phyloP scores from a whole-genome alignment of 2,797 vertebrate species.

The Arnoldichthys spilopterus region DNA sequence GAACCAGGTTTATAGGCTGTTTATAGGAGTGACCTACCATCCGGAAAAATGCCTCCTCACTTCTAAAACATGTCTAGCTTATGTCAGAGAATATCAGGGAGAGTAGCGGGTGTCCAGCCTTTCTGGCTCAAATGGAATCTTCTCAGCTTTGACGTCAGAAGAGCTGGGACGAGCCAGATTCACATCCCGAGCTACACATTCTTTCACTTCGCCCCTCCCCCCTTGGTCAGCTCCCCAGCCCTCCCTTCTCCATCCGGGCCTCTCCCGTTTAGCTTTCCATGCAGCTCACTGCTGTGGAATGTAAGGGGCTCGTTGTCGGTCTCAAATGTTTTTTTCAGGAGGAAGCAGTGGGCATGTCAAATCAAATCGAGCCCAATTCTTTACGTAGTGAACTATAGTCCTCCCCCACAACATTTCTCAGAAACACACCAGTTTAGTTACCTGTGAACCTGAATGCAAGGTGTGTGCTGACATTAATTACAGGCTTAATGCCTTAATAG shows the following conservation, averaged over 20 bases:
- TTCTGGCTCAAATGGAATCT: constrained; percentile 31
- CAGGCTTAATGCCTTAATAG: not conserved
- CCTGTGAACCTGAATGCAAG: not conserved
- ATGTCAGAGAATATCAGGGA: constrained; percentile 24
- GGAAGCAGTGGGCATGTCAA: not conserved
- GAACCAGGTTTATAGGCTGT: not conserved
- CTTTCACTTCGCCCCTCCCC: constrained; percentile 11
- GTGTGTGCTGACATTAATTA: too few relatives aligned
- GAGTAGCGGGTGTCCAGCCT: not conserved
- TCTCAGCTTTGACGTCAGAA: constrained; percentile 42
- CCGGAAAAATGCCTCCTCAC: constrained; percentile 1
- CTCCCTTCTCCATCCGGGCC: constrained; percentile 7
- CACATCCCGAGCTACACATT: constrained; percentile 20
- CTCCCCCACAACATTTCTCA: too few relatives aligned
- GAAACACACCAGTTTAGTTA: not conserved
- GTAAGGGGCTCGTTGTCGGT: constrained; percentile 1
- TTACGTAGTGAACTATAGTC: not conserved
- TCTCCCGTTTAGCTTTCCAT: constrained; percentile 19
- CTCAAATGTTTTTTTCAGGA: not conserved
- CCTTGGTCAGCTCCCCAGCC: not conserved
- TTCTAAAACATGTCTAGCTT: constrained; percentile 3
- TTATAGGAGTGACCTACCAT: not conserved
- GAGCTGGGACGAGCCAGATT: constrained; percentile 36
- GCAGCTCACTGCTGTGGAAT: constrained; percentile 43
- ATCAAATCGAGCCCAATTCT: not conserved